A percentile compares a stretch with the other conserved stretches of the same genome.
These are phyloP conservation scores for Pristionchus exspectatus DNA, from an alignment of 2,888 invertebrate species.

Conservation along the genomic window DNA sequence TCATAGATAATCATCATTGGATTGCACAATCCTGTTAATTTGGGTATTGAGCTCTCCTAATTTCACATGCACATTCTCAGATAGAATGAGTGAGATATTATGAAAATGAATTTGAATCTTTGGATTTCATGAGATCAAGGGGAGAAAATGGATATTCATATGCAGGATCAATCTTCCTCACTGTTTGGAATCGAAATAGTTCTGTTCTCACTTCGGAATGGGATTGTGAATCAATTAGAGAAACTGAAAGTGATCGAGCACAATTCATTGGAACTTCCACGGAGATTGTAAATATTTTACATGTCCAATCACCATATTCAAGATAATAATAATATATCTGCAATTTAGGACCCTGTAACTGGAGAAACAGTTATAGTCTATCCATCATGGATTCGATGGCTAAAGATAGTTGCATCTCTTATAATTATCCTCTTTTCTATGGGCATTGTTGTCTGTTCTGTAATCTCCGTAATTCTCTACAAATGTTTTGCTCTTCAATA, in stretches of 20 bases:
- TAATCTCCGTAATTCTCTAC: constrained; percentile 65
- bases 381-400: constrained; percentile 73
- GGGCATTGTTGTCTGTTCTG: constrained; percentile 63
- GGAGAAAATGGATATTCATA: not conserved
- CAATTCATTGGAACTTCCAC: constrained; percentile 74
- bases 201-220: constrained; percentile 80
- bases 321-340: constrained; percentile 43
- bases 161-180: constrained; percentile 80
- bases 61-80: too few relatives aligned
- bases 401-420: constrained; percentile 61
- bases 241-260: constrained; percentile 81
- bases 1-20: not conserved
- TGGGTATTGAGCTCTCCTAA: too few relatives aligned
- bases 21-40: too few relatives aligned
- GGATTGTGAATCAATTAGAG: constrained; percentile 81
- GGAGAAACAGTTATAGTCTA: constrained; percentile 79
- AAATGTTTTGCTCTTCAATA: constrained; percentile 63
- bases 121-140: too few relatives aligned
- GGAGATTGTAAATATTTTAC: constrained; percentile 50
- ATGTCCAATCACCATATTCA: too few relatives aligned
- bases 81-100: too few relatives aligned
- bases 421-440: constrained; percentile 62
- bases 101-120: too few relatives aligned
- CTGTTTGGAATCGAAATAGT: constrained; percentile 80
- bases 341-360: constrained; percentile 79